phyloP scores from a whole-genome alignment of 2,797 vertebrate genomes.

The Microcaecilia unicolor region DNA sequence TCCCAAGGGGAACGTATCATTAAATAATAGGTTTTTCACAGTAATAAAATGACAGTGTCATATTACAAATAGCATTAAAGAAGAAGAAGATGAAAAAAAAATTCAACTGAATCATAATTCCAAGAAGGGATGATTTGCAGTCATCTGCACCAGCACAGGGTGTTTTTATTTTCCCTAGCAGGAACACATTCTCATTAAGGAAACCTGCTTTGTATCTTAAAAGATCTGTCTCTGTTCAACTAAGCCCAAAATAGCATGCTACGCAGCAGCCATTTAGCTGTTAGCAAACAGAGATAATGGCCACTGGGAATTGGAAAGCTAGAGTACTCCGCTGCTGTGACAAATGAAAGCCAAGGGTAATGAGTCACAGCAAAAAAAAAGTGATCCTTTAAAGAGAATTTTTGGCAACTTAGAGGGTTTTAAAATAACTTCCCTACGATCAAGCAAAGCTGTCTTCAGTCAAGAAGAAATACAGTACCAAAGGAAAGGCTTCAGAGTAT shows the following conservation, averaged over 20 bases:
- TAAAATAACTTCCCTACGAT: constrained; percentile 45
- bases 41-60: too few species aligned
- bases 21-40: too few species aligned
- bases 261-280: constrained; percentile 22
- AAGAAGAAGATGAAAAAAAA: too few species aligned
- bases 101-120: too few species aligned
- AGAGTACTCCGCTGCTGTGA: constrained; percentile 26
- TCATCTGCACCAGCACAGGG: too few species aligned
- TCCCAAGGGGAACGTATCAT: too few species aligned
- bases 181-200: too few species aligned
- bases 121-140: too few species aligned
- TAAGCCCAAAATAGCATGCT: constrained; percentile 23
- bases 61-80: too few species aligned
- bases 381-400: constrained; percentile 40
- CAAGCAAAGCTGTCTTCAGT: constrained; percentile 32
- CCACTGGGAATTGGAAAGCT: constrained; percentile 26
- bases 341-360: constrained; percentile 38
- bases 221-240: constrained; percentile 4
- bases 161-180: too few species aligned
- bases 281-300: constrained; percentile 39
- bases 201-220: constrained; percentile 6
- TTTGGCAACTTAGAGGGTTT: constrained; percentile 36
- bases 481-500: constrained; percentile 28
- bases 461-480: constrained; percentile 34
- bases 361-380: constrained; percentile 39